phyloP scores from a whole-genome alignment of 2,797 vertebrate genomes.

The Dallia pectoralis region DNA sequence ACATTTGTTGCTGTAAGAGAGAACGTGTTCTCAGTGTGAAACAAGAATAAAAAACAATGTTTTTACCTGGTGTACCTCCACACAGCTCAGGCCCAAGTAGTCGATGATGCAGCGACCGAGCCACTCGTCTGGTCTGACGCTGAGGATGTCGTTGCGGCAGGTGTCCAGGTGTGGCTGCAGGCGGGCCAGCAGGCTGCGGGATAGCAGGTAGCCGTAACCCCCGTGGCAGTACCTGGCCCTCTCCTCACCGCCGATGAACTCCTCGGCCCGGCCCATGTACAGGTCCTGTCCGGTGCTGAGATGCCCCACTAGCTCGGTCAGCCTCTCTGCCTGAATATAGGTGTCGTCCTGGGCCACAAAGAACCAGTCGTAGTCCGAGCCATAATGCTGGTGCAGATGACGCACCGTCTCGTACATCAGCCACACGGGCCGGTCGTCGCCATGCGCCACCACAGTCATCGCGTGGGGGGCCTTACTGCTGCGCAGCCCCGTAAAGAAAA shows the following conservation, averaged over 20 bases:
- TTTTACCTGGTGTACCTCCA: slow-evolving; percentile 86
- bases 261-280: slow-evolving; percentile 92
- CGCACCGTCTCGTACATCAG: slow-evolving; percentile 96
- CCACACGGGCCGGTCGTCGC: slow-evolving; percentile 94
- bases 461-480: slow-evolving; percentile 86
- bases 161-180: slow-evolving; percentile 87
- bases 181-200: slow-evolving; percentile 87
- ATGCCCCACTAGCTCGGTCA: slow-evolving; percentile 86
- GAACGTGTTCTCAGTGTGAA: too few species aligned
- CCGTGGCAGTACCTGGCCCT: slow-evolving; percentile 92
- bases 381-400: slow-evolving; percentile 87
- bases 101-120: slow-evolving; percentile 97
- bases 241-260: slow-evolving; percentile 93
- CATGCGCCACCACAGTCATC: slow-evolving; percentile 89
- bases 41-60: not conserved
- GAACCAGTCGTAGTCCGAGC: slow-evolving; percentile 95
- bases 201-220: slow-evolving; percentile 93
- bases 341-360: slow-evolving; percentile 94
- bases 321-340: slow-evolving; percentile 86
- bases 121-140: slow-evolving; percentile 94
- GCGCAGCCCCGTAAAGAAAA: slow-evolving; percentile 92
- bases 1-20: too few species aligned
- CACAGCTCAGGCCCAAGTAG: slow-evolving; percentile 87
- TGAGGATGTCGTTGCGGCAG: slow-evolving; percentile 95
- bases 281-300: slow-evolving; percentile 89